These are phyloP conservation scores for Atrina japonica DNA, from an alignment of 2,888 invertebrate species.

Conservation along the genomic window DNA sequence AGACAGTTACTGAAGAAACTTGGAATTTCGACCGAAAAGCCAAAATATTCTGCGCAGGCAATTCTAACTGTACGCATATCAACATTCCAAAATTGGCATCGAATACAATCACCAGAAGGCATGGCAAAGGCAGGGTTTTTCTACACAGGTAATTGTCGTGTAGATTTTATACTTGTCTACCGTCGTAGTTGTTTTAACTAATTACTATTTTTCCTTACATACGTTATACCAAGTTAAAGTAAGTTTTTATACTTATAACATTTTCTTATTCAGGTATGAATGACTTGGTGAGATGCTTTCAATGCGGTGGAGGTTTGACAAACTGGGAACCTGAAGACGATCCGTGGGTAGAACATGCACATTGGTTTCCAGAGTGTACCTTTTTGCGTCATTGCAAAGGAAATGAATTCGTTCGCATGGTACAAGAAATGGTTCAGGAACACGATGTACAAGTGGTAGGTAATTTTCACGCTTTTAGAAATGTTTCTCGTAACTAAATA, in stretches of 20 bases:
- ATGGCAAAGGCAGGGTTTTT: slow-evolving; percentile 17
- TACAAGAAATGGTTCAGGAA: slow-evolving; percentile 12
- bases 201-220: too few species aligned
- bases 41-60: not conserved
- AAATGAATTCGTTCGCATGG: not conserved
- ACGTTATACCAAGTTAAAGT: too few species aligned
- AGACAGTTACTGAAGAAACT: not conserved
- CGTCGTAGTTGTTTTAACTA: too few species aligned
- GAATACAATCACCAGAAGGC: not conserved
- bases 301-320: slow-evolving; percentile 1
- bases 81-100: not conserved
- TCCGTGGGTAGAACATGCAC: slow-evolving; percentile 18
- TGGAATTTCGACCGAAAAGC: slow-evolving; percentile 11
- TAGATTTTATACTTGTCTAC: too few species aligned
- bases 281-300: slow-evolving; percentile 6
- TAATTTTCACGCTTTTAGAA: too few species aligned
- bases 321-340: slow-evolving; percentile 13
- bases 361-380: slow-evolving; percentile 12
- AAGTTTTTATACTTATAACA: too few species aligned
- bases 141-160: slow-evolving; percentile 3
- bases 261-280: not conserved
- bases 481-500: too few species aligned
- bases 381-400: slow-evolving; percentile 14
- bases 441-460: not conserved
- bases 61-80: not conserved